Percentiles rank a stretch among this genome's conserved stretches.
Evolutionary conservation across 1,140 invertebrate species (phyloP).

Genomic region (Bombus turneri): DNA sequence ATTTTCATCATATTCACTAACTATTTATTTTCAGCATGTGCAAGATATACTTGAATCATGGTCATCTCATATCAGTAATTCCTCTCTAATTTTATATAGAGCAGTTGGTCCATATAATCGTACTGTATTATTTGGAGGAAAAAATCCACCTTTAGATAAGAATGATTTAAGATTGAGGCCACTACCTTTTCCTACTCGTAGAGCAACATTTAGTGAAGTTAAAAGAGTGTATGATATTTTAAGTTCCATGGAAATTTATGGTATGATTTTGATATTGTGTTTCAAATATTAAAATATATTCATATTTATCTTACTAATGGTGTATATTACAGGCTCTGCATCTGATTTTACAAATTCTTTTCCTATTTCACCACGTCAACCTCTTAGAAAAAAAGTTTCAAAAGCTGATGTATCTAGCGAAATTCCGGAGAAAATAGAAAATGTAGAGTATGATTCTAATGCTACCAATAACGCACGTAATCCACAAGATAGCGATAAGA

Average conservation of each 20-base stretch:
- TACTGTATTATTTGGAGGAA: constrained; percentile 89
- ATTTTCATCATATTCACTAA: background rate
- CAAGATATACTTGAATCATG: constrained; percentile 89
- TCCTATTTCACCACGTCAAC: constrained; percentile 77
- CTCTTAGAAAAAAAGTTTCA: constrained; percentile 69
- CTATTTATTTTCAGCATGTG: constrained; percentile 86
- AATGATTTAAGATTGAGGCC: constrained; percentile 87
- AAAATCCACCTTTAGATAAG: constrained; percentile 86
- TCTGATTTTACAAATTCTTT: constrained; percentile 81
- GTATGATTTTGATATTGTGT: constrained; percentile 78
- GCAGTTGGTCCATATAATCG: constrained; percentile 89
- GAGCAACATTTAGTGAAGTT: constrained; percentile 92
- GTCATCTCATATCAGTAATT: constrained; percentile 86
- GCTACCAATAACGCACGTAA: constrained; percentile 17
- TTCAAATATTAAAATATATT: background rate
- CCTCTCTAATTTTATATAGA: constrained; percentile 90
- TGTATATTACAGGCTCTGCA: constrained; percentile 80
- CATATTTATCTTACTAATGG: background rate
- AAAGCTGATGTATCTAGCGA: constrained; percentile 64
- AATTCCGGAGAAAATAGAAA: constrained; percentile 54
- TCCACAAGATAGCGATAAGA: constrained; percentile 63
- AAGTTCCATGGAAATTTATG: constrained; percentile 89
- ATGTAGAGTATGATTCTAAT: constrained; percentile 43
- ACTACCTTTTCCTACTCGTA: constrained; percentile 91
- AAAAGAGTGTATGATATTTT: constrained; percentile 89